These are phyloP conservation scores for Pomacea canaliculata DNA, from an alignment of 2,888 invertebrate genomes.

Conservation along the genomic window DNA sequence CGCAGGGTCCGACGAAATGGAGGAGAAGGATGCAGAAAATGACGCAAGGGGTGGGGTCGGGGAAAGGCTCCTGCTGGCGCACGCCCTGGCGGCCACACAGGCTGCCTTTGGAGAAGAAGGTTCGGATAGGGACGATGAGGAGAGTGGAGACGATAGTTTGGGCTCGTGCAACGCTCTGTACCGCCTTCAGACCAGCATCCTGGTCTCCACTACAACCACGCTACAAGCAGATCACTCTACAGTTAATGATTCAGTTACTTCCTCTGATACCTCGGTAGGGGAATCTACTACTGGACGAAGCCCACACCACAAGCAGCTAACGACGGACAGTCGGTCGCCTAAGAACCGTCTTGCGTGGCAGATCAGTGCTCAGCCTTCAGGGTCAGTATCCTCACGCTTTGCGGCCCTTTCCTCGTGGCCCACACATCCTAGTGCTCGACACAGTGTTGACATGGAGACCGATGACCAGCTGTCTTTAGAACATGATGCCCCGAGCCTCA, in stretches of 20 bases:
- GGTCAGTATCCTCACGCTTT: background rate
- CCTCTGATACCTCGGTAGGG: too few species aligned
- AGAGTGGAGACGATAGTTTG: background rate
- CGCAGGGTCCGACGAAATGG: background rate
- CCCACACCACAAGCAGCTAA: too few species aligned
- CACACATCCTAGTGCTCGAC: too few species aligned
- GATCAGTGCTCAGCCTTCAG: background rate
- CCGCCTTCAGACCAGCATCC: background rate
- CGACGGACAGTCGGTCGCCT: too few species aligned
- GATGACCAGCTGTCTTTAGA: background rate
- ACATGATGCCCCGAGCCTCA: too few species aligned
- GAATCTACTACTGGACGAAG: too few species aligned
- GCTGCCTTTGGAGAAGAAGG: background rate
- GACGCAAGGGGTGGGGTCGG: background rate
- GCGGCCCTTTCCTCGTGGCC: background rate
- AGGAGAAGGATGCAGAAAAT: background rate
- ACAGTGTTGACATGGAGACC: slow-evolving; percentile 7
- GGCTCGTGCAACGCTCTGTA: background rate
- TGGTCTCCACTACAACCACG: background rate
- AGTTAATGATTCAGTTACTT: too few species aligned
- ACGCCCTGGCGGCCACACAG: background rate
- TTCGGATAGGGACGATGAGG: background rate
- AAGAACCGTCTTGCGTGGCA: too few species aligned
- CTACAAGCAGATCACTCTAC: too few species aligned
- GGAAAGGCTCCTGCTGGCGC: background rate